Base-by-base conservation (phyloP, 2,888 invertebrate species). In the Microctonus hyperodae region DNA sequence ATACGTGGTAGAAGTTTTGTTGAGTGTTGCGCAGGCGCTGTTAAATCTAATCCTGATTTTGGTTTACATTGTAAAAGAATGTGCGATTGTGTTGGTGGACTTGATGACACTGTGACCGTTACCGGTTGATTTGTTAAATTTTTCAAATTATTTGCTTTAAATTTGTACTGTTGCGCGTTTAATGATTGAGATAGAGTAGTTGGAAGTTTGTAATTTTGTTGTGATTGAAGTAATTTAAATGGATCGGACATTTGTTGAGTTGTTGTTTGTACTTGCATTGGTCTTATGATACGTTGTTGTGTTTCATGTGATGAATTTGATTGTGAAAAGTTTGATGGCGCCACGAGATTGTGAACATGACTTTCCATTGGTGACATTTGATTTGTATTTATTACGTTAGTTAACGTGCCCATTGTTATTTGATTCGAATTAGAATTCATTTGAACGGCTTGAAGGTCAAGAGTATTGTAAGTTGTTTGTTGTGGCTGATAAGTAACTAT, bases 141-240 rank as follows among this genome's bases (percentile, higher is more conserved):
- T 22, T 60, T 60, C 20, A 33, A 13, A 50, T 60, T 60, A 50
- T 50, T 60, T 22, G 50, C 10, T 50, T 33, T 28, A 70, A 81
- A 82, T 72, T 82, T 84, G 71, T 78, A 82, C 61, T 79, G 80
- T 67, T 81, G 79, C 60, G 76, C 59, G 70, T 77, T 75, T 67
- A 82, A 82, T 9, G 53, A 51, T 20, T 44, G 37, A 20, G 51
- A 23, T 23, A 22, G n/a, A 65, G 53, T 55, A 13, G 74, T 63
- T 7, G 80, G 69, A 60, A 83, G 82, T 62, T 84, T 84, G 66
- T 81, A 84, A 37, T 77, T 78, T 40, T 79, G 81, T 60, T 79
- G 79, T 10, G 79, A 78, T 55, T 78, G 79, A 35, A 80, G 72
- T 13, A 79, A 74, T 68, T 81, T 83, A 62, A 78, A 81, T 2